phyloP scores from a whole-genome alignment of 2,888 invertebrate species.

The Hydropsyche betteni region DNA sequence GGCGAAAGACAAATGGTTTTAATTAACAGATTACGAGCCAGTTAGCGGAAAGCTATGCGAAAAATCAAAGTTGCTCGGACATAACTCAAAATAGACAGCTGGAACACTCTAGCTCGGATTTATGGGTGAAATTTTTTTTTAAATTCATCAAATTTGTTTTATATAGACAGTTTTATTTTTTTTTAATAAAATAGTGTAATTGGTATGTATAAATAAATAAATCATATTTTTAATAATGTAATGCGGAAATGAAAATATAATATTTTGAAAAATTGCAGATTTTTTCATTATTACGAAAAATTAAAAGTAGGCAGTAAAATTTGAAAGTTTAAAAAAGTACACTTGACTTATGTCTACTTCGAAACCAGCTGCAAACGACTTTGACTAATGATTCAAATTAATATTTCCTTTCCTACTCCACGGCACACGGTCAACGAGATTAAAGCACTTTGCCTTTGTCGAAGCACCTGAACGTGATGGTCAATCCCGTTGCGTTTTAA shows the following conservation, averaged over 20 bases:
- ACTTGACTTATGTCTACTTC: conserved; percentile 49
- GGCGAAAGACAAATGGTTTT: conserved; percentile 52
- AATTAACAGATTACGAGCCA: conserved; percentile 51
- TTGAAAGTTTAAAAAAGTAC: conserved; percentile 46
- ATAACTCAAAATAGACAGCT: conserved; percentile 24
- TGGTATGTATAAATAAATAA: too few species aligned
- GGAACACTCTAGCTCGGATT: background rate
- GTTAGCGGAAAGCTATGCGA: conserved; percentile 40
- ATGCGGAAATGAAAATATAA: too few species aligned
- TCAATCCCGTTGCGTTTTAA: conserved; percentile 6
- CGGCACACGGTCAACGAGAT: conserved; percentile 47
- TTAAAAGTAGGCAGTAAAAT: background rate
- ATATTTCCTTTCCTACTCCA: conserved; percentile 54
- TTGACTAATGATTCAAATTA: conserved; percentile 67
- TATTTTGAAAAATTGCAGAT: too few species aligned
- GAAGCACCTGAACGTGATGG: conserved; percentile 40
- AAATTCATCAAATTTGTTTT: background rate
- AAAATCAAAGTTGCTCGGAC: conserved; percentile 49
- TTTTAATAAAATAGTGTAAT: too few species aligned
- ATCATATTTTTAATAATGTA: too few species aligned
- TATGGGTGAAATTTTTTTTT: conserved; percentile 18
- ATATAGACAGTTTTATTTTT: too few species aligned
- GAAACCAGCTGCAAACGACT: conserved; percentile 65
- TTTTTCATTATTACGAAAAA: too few species aligned
- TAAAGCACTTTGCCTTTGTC: conserved; percentile 48